phyloP scores from a whole-genome alignment of 2,113 vertebrate genomes.

The Cnemophilus loriae region DNA sequence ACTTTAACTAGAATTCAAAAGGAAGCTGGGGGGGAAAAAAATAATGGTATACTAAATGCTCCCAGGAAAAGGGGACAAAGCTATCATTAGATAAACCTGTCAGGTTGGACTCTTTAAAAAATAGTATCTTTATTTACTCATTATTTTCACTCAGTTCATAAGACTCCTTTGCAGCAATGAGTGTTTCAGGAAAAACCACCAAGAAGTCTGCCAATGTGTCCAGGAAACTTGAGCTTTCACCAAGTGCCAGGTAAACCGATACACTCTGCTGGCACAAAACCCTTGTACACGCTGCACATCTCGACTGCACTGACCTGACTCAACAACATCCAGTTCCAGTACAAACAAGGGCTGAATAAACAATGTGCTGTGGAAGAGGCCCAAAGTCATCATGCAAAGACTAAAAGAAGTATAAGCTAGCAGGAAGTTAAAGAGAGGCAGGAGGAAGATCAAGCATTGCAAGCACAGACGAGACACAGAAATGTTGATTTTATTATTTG shows the following conservation, averaged over 20 bases:
- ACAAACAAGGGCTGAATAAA: not conserved
- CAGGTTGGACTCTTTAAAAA: not conserved
- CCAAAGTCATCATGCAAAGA: not conserved
- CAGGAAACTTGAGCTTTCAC: not conserved
- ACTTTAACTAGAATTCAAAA: not conserved
- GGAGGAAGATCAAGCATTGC: not conserved
- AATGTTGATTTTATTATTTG: not conserved
- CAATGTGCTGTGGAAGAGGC: not conserved
- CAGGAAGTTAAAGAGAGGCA: not conserved
- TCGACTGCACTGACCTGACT: not conserved
- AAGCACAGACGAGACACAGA: not conserved
- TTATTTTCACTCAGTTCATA: not conserved
- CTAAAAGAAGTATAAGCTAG: not conserved
- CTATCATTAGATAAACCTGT: not conserved
- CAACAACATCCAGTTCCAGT: not conserved
- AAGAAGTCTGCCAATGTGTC: not conserved
- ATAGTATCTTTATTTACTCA: not conserved
- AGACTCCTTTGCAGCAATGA: not conserved
- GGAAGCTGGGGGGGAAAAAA: not conserved
- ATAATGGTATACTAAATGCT: not conserved
- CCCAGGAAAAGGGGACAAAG: not conserved
- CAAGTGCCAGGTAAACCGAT: not conserved
- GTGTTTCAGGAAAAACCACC: not conserved
- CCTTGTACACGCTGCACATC: not conserved
- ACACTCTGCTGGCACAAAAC: not conserved